Evolutionary conservation across 2,113 vertebrate species (phyloP).

Genomic region (Scartelaos histophorus): DNA sequence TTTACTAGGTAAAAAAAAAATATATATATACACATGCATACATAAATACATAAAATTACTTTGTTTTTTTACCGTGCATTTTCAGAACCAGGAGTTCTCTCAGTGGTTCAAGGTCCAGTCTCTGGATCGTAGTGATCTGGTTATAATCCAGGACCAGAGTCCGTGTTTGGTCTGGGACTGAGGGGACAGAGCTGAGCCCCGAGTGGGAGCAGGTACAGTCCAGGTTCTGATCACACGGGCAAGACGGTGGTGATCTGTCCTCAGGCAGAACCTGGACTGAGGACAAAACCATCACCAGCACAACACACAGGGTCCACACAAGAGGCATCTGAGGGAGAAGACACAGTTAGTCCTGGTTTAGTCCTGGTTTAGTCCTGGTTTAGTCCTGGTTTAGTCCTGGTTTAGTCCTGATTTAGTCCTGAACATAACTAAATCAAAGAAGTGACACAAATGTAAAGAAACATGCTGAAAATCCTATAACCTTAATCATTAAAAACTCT

Average conservation of each 20-base stretch:
- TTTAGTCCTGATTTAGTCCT: not conserved
- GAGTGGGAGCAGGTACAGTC: conserved; percentile 53
- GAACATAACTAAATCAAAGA: too few relatives aligned
- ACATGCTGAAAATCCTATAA: too few relatives aligned
- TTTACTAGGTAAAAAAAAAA: too few relatives aligned
- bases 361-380: not conserved
- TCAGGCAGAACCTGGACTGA: not conserved
- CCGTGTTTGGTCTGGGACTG: conserved; percentile 24
- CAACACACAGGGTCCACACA: conserved; percentile 4
- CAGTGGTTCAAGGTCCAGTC: conserved; percentile 30
- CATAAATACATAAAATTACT: too few relatives aligned
- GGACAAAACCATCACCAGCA: conserved; percentile 1
- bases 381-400: not conserved
- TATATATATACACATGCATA: too few relatives aligned
- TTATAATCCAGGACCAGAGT: conserved; percentile 56
- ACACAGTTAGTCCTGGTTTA: not conserved
- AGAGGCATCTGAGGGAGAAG: not conserved
- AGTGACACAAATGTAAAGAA: too few relatives aligned
- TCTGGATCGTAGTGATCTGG: conserved; percentile 30
- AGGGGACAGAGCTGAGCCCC: conserved; percentile 31
- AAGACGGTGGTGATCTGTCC: not conserved
- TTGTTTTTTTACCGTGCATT: conserved; percentile 35
- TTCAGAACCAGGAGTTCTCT: not conserved
- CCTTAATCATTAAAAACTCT: too few relatives aligned
- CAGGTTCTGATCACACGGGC: conserved; percentile 28